Conservation (phyloP, 2,888 invertebrate genomes). For the Tipula vernalis region DNA sequence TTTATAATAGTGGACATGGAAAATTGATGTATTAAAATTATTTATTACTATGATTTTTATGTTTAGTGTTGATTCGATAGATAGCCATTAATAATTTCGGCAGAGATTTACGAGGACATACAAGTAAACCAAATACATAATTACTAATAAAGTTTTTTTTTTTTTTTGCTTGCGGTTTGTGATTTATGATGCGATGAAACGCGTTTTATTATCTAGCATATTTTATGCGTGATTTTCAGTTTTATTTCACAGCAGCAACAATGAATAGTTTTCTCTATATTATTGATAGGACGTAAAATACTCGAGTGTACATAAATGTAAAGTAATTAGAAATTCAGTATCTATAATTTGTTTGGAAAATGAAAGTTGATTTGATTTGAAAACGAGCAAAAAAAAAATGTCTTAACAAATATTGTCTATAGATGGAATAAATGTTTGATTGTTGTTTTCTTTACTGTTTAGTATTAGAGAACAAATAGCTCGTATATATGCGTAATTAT, state of each 20-base stretch:
- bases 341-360: background rate
- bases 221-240: background rate
- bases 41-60: background rate
- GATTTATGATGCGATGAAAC: background rate
- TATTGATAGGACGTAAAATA: background rate
- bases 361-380: background rate
- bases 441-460: background rate
- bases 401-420: background rate
- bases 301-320: background rate
- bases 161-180: background rate
- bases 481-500: too few species aligned
- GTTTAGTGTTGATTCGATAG: background rate
- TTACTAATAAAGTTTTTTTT: background rate
- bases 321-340: background rate
- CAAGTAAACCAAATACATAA: background rate
- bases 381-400: background rate
- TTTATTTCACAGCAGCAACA: background rate
- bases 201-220: background rate
- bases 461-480: too few species aligned
- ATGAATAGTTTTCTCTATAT: background rate
- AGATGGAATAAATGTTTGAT: background rate
- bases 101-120: background rate
- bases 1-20: background rate
- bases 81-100: background rate
- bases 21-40: background rate